Evolutionary conservation across 2,888 invertebrate genomes (phyloP).

Genomic region (Tipula helvola): DNA sequence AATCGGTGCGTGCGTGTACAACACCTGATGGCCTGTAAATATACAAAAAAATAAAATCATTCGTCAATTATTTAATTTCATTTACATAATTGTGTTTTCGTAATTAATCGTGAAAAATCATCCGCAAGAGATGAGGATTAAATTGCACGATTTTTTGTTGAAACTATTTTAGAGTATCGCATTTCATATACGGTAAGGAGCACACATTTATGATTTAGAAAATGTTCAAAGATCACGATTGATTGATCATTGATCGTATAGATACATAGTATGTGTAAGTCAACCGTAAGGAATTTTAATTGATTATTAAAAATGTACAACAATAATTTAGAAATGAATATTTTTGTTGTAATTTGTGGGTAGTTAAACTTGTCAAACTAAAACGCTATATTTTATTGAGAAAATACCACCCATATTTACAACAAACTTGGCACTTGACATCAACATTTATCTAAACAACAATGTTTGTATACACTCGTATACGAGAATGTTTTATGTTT

Average conservation of each 20-base stretch:
- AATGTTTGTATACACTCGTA: too few species aligned
- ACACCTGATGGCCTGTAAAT: constrained; percentile 8
- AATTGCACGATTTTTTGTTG: neutral
- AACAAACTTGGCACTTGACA: neutral
- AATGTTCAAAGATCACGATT: neutral
- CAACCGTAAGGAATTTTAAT: neutral
- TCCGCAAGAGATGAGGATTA: neutral
- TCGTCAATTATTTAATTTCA: neutral
- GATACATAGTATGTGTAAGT: neutral
- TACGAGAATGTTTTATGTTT: neutral
- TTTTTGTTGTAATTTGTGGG: neutral
- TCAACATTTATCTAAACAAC: neutral
- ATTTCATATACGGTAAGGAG: neutral
- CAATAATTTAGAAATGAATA: neutral
- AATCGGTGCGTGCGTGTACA: neutral
- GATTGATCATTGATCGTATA: neutral
- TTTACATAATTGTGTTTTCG: neutral
- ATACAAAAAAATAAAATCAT: neutral
- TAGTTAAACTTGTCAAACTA: neutral
- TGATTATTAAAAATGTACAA: neutral
- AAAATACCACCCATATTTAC: neutral
- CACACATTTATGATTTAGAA: neutral
- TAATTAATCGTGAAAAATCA: neutral
- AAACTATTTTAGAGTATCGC: neutral
- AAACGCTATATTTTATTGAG: neutral